Base-by-base conservation (phyloP, 2,113 vertebrate species). In the Apus apus region DNA sequence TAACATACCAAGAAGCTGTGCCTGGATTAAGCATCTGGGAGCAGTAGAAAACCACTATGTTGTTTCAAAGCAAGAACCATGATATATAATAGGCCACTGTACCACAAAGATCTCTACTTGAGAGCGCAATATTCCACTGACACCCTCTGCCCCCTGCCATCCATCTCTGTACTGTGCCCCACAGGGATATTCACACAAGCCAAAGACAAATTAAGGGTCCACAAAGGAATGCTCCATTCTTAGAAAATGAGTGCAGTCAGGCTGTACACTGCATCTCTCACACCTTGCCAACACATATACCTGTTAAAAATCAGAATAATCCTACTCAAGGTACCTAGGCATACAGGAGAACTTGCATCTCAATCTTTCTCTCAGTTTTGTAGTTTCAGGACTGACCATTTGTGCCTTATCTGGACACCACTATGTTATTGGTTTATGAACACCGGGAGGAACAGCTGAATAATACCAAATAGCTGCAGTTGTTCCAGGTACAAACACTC, bases 51-150 rank as follows among this genome's bases (percentile, higher is more conserved):
- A 73, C 3, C 23, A 66, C 17, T 19, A 17, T 0, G 0, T 5
- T 30, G 13, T 36, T 73, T 51, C 48, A 25, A 20, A 79, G 19
- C 6, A 2, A 57, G 26, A 16, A 79, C 11, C 12, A 43, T 18
- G 5, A 45, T 5, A 13, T 2, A 2, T 23, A 51, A n/a, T 0
- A 36, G 11, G 19, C 8, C 45, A 53, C 50, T 22, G 36, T 15
- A 61, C 11, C 19, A 72, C 50, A 46, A 25, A 25, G 17, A 64
- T 46, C 11, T 50, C 32, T 11, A 26, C 32, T 9, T 43, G 67
- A 56, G 38, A 89, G 16, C 7, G 32, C 13, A 58, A 6, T 19
- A 85, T 11, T 26, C 34, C 32, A 20, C 2, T 1, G 29, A 27
- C 17, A 10, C 4, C n/a, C 21, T n/a, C 54, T 56, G 16, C 22